Base-by-base conservation (phyloP, 1,140 invertebrate genomes). In the Lucilia sericata region DNA sequence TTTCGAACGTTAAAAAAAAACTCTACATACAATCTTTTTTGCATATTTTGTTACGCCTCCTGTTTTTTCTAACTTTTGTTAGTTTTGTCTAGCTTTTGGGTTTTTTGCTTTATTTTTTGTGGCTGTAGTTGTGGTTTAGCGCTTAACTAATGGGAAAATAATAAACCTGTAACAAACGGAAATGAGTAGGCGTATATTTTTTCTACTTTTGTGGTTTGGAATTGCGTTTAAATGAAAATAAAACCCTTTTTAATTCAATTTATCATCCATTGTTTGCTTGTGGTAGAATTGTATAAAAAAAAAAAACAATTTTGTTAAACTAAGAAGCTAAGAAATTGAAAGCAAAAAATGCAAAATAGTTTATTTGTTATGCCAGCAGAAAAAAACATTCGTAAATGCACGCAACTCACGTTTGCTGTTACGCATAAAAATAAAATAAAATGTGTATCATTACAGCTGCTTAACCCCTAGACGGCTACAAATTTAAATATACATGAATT, bases 201-300 rank as follows among this genome's bases (percentile, higher is more conserved):
- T 55, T 55, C 17, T 55, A 42, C 51, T 8, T 55, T 42, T 42
- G 17, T 55, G 13, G 10, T 55, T 55, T 55, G 51, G 51, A 55
- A 55, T 55, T 14, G 51, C 51, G 51, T 55, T 55, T 55, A 55
- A 55, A 8, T 80, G 42, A 51, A 80, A 55, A 60, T 60, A 17
- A 70, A 80, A 51, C 76, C 76, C 76, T 80, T 80, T 80, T 80
- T 80, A 80, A 80, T 80, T 80, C 76, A 80, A 80, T 80, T 80
- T 80, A 13, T 19, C n/a, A 80, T 80, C 42, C 25, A 80, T 49
- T 80, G 76, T 80, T 80, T 47, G 8, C 65, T 70, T 70, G 8
- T 25, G n/a, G 21, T 21, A 9, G 7, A 19, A 2, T n/a, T n/a
- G 55, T 14, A 60, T 17, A n/a, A n/a, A n/a, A n/a, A n/a, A n/a